Evolutionary conservation across 2,113 vertebrate species (phyloP).

Genomic region (human): DNA sequence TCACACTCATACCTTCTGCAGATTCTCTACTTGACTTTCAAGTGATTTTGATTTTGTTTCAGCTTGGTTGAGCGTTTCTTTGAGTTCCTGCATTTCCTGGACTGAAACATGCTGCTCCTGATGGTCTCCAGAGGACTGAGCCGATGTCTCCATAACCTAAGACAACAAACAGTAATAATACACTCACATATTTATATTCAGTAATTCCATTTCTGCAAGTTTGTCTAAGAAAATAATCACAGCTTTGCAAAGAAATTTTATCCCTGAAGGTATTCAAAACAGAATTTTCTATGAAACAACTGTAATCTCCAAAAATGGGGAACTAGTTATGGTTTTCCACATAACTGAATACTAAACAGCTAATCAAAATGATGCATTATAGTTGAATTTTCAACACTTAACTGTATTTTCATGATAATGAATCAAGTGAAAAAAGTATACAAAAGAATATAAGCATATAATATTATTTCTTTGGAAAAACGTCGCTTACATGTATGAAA

Average conservation of each 20-base stretch:
- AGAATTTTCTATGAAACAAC: neutral
- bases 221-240: neutral
- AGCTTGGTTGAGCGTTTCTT: slow-evolving; percentile 89
- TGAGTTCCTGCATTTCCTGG: slow-evolving; percentile 93
- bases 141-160: slow-evolving; percentile 90
- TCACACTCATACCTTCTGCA: slow-evolving; percentile 88
- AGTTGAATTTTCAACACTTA: neutral
- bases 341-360: neutral
- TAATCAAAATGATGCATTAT: neutral
- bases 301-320: neutral
- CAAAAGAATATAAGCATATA: neutral
- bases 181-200: neutral
- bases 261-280: neutral
- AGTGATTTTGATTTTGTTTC: slow-evolving; percentile 89
- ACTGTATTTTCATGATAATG: neutral
- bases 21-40: slow-evolving; percentile 91
- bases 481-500: neutral
- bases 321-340: neutral
- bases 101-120: slow-evolving; percentile 90
- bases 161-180: neutral
- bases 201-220: neutral
- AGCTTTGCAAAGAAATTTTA: neutral
- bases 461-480: neutral
- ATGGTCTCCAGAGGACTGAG: slow-evolving; percentile 88
- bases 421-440: neutral